A percentile compares a stretch with the other conserved stretches of the same genome.
Evolutionary conservation across 2,797 vertebrate genomes (phyloP).

Genomic region (Cichlasoma orientale): DNA sequence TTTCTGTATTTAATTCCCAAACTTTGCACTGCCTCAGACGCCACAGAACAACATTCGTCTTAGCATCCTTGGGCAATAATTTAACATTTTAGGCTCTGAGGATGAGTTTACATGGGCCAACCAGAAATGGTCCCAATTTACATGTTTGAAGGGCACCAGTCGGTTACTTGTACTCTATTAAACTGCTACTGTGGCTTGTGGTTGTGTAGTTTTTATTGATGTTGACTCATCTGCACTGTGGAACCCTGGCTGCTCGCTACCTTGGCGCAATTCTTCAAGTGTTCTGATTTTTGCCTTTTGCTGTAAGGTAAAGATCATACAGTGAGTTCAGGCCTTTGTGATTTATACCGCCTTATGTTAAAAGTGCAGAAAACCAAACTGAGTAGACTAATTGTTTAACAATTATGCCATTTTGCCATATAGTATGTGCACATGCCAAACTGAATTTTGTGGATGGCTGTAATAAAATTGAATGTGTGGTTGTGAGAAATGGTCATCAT

Average conservation of each 20-base stretch:
- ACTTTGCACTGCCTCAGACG: conserved; percentile 37
- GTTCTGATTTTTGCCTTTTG: conserved; percentile 16
- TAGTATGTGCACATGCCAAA: background rate
- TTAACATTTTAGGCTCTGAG: conserved; percentile 1
- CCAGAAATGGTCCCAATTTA: background rate
- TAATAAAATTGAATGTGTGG: background rate
- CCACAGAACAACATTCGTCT: conserved; percentile 24
- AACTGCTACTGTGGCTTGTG: background rate
- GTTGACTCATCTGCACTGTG: conserved; percentile 5
- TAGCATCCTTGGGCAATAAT: background rate
- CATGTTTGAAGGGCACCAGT: background rate
- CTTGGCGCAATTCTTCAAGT: conserved; percentile 9
- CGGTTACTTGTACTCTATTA: background rate
- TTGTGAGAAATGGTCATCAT: background rate
- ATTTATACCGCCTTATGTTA: conserved; percentile 4
- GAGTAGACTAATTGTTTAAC: background rate
- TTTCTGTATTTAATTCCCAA: background rate
- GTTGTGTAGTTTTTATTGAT: background rate
- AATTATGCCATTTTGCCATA: background rate
- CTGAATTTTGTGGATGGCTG: background rate
- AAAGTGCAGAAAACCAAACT: conserved; percentile 13
- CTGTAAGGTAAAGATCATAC: conserved; percentile 25
- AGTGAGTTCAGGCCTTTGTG: conserved; percentile 16
- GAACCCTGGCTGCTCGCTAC: background rate
- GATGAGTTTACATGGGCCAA: background rate